Base-by-base conservation (phyloP, 2,888 invertebrate species). In the Drosophila buzzatii region DNA sequence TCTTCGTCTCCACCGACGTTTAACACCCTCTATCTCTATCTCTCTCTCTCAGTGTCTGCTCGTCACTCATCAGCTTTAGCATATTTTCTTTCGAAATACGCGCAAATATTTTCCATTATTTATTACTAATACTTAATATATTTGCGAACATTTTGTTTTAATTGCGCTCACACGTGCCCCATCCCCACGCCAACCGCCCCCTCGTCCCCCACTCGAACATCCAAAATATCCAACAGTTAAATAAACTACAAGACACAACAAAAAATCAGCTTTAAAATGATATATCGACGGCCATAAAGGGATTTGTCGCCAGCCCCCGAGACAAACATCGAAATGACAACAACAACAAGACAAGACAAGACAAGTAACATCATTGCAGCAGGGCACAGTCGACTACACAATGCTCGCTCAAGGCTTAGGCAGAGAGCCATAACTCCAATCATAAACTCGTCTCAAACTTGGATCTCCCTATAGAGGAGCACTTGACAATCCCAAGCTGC, bases 41-140 rank as follows among this genome's bases (percentile, higher is more conserved):
- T 27, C 51, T 9, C 39, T 14, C 14, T 20, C 37, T 18, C 14
- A 33, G 12, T 20, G 27, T 1, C 41, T 47, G 7, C 14, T 20
- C 18, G 56, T 42, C 45, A 27, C 27, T 63, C 35, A 12, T 18
- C 39, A 49, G 35, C 9, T 10, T 31, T 39, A 37, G 39, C 41
- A 53, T 47, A 20, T 47, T 59, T 55, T 33, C 49, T 60, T 49
- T 67, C 74, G 65, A 59, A 45, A 59, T 53, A 42, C 27, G 55
- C 66, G 74, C 47, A 79, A 60, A 79, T 66, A 73, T 79, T 56
- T 58, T 55, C 16, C 52, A 73, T 84, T 84, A 89, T 87, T 90
- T 90, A 85, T 85, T 84, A 84, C 79, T 74, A 79, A 88, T 88
- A 82, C 85, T 74, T 79, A 84, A 85, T 81, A 87, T 85, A 90